Conservation (phyloP, 2,113 vertebrate species). For the Colius striatus region DNA sequence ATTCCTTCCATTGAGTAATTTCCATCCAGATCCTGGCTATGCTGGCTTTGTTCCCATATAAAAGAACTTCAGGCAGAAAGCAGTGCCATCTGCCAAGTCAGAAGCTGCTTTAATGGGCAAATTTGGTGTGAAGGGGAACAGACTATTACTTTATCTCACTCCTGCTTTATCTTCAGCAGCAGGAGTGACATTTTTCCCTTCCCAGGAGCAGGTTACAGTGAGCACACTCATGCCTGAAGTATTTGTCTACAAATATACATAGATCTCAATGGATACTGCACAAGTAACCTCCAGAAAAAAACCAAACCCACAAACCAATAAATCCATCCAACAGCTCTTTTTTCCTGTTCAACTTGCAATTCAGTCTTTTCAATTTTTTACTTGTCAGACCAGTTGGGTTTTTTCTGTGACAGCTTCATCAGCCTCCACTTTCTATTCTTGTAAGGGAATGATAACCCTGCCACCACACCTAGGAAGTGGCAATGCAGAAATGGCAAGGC, state of each 20-base stretch:
- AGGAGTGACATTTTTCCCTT: background rate
- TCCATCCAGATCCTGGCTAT: conserved; percentile 37
- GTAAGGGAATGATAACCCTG: background rate
- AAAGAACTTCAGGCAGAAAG: conserved; percentile 54
- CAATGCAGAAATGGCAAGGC: background rate
- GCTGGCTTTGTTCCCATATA: conserved; percentile 34
- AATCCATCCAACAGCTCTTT: background rate
- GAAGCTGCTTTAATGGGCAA: conserved; percentile 33
- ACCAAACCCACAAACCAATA: background rate
- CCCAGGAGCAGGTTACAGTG: background rate
- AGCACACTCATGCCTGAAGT: background rate
- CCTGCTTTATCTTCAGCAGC: background rate
- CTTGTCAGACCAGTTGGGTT: background rate
- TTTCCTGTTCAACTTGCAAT: background rate
- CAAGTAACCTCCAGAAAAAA: background rate
- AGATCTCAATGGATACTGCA: background rate
- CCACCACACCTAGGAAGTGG: background rate
- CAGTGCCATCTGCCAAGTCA: conserved; percentile 53
- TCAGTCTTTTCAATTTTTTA: background rate
- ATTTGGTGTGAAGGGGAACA: background rate
- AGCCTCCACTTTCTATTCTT: conserved; percentile 16
- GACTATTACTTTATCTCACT: background rate
- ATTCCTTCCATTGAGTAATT: conserved; percentile 55
- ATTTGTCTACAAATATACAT: background rate
- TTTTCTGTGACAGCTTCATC: background rate